Evolutionary conservation across 2,797 vertebrate genomes (phyloP).

Genomic region (Synaphobranchus kaupii): DNA sequence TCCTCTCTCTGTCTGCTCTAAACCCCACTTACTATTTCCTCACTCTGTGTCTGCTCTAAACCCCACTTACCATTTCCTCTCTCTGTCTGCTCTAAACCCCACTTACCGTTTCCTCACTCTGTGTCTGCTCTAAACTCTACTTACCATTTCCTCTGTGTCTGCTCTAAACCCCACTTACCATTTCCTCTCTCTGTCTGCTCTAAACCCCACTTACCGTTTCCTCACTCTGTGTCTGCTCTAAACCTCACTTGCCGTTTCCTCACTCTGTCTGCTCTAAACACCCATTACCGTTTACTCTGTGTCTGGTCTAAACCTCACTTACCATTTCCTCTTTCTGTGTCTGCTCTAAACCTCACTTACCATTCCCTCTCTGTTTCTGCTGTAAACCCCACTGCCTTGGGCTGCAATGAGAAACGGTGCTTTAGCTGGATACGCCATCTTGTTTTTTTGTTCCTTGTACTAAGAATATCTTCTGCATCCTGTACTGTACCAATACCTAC

Average conservation of each 20-base stretch:
- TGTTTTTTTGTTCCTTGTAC: neutral
- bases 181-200: constrained; percentile 26
- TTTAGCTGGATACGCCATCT: constrained; percentile 23
- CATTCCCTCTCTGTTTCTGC: neutral
- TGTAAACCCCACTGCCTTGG: neutral
- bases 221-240: neutral
- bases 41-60: constrained; percentile 18
- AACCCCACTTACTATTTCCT: constrained; percentile 43
- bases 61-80: constrained; percentile 15
- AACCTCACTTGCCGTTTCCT: constrained; percentile 25
- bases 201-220: constrained; percentile 4
- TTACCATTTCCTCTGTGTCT: constrained; percentile 42
- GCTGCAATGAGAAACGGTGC: neutral
- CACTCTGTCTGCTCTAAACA: constrained; percentile 25
- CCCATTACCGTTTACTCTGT: neutral
- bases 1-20: constrained; percentile 50
- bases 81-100: neutral
- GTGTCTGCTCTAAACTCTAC: neutral
- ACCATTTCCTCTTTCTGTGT: constrained; percentile 35
- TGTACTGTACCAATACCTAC: neutral
- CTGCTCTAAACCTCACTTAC: constrained; percentile 13
- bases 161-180: constrained; percentile 47
- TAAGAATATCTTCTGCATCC: neutral
- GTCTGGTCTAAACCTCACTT: constrained; percentile 40
- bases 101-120: neutral